Evolutionary conservation across 2,113 vertebrate species (phyloP).

Genomic region (Podilymbus podiceps): DNA sequence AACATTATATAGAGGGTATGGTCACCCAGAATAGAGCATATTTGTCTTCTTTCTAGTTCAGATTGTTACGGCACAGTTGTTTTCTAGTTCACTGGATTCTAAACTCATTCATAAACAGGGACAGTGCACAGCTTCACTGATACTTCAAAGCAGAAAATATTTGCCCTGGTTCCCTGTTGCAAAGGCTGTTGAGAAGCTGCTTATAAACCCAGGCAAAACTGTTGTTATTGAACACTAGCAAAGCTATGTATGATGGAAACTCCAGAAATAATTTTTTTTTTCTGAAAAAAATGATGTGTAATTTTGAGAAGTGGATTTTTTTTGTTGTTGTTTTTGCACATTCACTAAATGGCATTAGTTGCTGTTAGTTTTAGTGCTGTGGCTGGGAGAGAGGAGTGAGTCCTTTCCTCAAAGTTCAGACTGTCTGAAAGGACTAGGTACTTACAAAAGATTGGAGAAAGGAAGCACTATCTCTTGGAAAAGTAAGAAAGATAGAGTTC

Average conservation of each 20-base stretch:
- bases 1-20: not conserved
- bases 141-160: not conserved
- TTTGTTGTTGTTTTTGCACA: not conserved
- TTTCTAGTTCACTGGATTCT: slow-evolving; percentile 43
- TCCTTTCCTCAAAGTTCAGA: not conserved
- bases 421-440: not conserved
- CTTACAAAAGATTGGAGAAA: not conserved
- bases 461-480: not conserved
- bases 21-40: not conserved
- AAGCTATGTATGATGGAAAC: not conserved
- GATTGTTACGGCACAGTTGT: slow-evolving; percentile 28
- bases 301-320: not conserved
- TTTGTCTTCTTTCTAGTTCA: slow-evolving; percentile 33
- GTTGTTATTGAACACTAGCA: not conserved
- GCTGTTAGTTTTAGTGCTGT: not conserved
- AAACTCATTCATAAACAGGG: slow-evolving; percentile 29
- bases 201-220: not conserved
- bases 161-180: not conserved
- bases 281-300: not conserved
- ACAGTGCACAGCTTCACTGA: not conserved
- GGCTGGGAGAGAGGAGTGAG: not conserved
- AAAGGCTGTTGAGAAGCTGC: not conserved
- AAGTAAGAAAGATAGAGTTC: not conserved
- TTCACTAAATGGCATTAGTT: not conserved
- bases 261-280: not conserved